A percentile compares a stretch with the other conserved stretches of the same genome.
Conservation (phyloP, 2,797 vertebrate species). For the Naso thynnoides region DNA sequence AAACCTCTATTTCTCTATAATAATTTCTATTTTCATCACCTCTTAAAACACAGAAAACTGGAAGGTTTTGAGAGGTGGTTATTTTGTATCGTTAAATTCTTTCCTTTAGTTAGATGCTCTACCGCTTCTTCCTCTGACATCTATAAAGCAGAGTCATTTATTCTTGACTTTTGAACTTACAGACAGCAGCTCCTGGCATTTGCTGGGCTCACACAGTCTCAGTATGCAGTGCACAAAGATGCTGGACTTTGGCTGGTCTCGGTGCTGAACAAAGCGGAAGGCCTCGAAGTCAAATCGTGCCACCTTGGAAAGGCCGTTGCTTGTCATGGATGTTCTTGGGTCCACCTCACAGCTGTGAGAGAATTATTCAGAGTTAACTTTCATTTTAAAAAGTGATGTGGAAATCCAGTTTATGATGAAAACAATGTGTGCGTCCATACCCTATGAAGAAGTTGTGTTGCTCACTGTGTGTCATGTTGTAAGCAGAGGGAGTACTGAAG, state of each 20-base stretch:
- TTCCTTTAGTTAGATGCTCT: neutral
- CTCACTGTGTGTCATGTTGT: constrained; percentile 64
- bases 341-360: constrained; percentile 73
- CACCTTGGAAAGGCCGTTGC: constrained; percentile 74
- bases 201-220: constrained; percentile 82
- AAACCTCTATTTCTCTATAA: neutral
- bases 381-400: neutral
- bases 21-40: neutral
- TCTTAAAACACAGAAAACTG: neutral
- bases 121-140: neutral
- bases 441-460: constrained; percentile 82
- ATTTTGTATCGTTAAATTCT: neutral
- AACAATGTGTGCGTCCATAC: constrained; percentile 60
- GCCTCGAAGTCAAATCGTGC: constrained; percentile 84
- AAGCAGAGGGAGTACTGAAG: constrained; percentile 82
- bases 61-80: neutral
- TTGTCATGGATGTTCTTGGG: constrained; percentile 55
- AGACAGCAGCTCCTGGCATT: constrained; percentile 76
- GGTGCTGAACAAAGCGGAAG: constrained; percentile 86
- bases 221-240: constrained; percentile 87
- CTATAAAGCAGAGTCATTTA: neutral
- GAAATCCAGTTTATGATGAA: neutral
- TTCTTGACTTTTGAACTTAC: constrained; percentile 63
- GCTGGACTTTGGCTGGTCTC: constrained; percentile 75
- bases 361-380: neutral